Base-by-base conservation (phyloP, 2,113 vertebrate species). In the Panthera tigris region DNA sequence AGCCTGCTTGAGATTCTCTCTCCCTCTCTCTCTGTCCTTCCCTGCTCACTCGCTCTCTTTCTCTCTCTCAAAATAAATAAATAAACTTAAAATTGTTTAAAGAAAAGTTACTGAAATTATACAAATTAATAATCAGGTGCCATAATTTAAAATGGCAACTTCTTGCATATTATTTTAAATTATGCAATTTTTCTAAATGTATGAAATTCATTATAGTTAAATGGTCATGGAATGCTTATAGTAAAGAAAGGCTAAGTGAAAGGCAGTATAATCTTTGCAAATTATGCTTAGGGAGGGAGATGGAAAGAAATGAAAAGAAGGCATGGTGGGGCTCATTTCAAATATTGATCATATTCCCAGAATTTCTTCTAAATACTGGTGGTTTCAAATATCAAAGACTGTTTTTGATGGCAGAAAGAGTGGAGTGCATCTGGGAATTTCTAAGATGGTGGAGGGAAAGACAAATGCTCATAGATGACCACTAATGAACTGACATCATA, bases 351-450 rank as follows among this genome's bases (percentile, higher is more conserved):
- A 65, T 78, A 96, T 96, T 86, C 66, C 18, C 23, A 78, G 33
- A 96, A 96, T 92, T 76, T 91, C 80, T 96, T 73, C 79, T 65
- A 73, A 65, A 78, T 5, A 78, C 7, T 48, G 15, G 16, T 82
- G 25, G 52, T 93, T 95, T 95, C 61, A 89, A 91, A 83, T 94
- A 94, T 91, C 71, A 94, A 93, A 88, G 50, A 25, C 36, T 90
- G 5, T 91, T 96, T 96, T 65, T 66, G 76, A 96, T 92, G 33
- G 86, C 66, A 86, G 57, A 41, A 71, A 63, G n/a, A 89, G 15
- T 16, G 3, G 21, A 52, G 41, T 45, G 14, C 33, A 88, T 76
- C 66, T 94, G 79, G 39, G 52, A 63, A 12, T 0, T 41, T 61
- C 69, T 66, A 14, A 48, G 19, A 76, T 33, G 18, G 55, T 27